Base-by-base conservation (phyloP, 2,888 invertebrate genomes). In the Oxystoma pomonae region DNA sequence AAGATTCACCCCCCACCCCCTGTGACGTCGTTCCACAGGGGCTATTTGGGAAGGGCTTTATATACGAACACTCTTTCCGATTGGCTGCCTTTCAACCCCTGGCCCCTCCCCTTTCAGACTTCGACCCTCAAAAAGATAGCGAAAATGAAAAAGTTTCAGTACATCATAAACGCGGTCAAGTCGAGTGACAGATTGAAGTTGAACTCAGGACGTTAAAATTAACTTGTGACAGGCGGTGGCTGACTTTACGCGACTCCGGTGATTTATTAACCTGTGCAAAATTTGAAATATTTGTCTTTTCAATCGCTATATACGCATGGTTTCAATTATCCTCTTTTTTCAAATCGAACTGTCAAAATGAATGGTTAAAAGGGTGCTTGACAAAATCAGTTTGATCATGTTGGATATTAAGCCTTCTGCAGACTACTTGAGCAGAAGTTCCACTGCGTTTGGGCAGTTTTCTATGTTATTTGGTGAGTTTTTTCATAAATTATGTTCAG, bases 401-500 rank as follows among this genome's bases (percentile, higher is more conserved):
- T 87, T 94, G 84, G 94, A 94, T 87, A 93, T 94, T 79, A 94
- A 94, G 83, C 90, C 90, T 77, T 90, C 93, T 76, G 90, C 93
- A 82, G 93, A 94, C 86, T 94, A 94, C 84, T 86, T 94, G 78
- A 89, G 93, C 83, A 90, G 93, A 80, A 91, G 92, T 80, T 93
- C 93, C 79, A 7, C 35, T 35, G 92, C 94, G 69, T 94, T 95
- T 82, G 91, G 94, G 82, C 94, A 94, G 84, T 92, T 95, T 86
- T 94, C 94, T 82, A 94, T 95, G 94, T 87, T 95, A 78, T 94
- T 94, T 84, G 93, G 93, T 93, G 89, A 84, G 62, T 70, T 68
- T 70, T 55, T 58, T 16, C 50, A n/a, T n/a, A 35, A 35, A 35
- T 35, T 35, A 35, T 35, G 3, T 7, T 35, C 12, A 35, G 12